Base-by-base conservation (phyloP, 30 jellyfish, hydroid and myxozoan genomes). In the Cassiopea andromeda region DNA sequence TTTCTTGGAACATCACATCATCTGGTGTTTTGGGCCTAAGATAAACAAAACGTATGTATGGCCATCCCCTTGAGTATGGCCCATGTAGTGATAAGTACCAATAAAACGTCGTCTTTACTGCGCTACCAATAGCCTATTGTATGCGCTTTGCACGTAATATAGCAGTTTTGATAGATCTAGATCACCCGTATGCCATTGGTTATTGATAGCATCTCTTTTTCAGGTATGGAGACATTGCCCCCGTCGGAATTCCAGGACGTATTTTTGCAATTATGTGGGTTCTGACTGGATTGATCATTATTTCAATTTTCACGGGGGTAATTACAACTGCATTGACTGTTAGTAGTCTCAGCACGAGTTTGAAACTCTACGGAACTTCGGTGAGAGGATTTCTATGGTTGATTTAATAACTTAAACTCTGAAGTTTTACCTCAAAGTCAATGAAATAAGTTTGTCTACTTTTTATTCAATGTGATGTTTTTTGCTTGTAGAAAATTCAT, bases 191-290 rank as follows among this genome's bases (percentile, higher is more conserved):
- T 61, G 7, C 14, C 43, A 8, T 61, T 17, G 7, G 4, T 17
- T 13, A 61, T 50, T 2, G 64, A 2, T 2, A 5, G 6, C 57
- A 27, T 3, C 43, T 38, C 79, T 70, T 70, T 70, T 19, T 19
- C 68, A 94, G 98, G 59, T 94, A 95, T 81, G 99, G 99, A 17
- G 99, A 95, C 89, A 95, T 95, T 71, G 99, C 99, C 70, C 98
- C 99, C 83, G 97, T 91, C 78, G 98, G 98, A n/a, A 91, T 95
- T 10, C 99, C 99, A 5, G 99, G 99, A 19, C 95, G 99, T 14
- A 69, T 95, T 71, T 95, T 95, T 87, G 99, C 99, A 74, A 96
- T 95, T 60, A 82, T 95, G 59, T 95, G 99, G 99, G 95, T 95
- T 48, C 89, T 95, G 46, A 95, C 99, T 66, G 99, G 99, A 38